Conservation (phyloP, 2,888 invertebrate species). For the Capitulum mitella region DNA sequence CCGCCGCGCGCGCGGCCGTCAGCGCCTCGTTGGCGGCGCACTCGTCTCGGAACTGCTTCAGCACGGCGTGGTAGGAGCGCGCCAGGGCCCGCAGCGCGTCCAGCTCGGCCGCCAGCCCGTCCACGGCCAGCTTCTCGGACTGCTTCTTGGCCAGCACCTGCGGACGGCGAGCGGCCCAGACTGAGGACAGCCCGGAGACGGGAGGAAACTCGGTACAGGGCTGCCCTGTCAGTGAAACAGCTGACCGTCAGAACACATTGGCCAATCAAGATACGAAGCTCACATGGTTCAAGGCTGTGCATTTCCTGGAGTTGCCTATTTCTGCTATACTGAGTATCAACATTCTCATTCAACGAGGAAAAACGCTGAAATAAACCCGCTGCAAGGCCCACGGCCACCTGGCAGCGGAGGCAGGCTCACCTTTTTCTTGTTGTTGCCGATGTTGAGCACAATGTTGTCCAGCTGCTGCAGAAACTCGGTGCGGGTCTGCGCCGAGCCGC, state of each 20-base stretch:
- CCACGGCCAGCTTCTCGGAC: conserved; percentile 3
- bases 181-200: not conserved
- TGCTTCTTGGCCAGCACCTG: conserved; percentile 17
- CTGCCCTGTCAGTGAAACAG: no score
- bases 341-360: no score
- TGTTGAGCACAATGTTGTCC: not conserved
- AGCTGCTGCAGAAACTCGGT: conserved; percentile 15
- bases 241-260: no score
- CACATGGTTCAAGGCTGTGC: no score
- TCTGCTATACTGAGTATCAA: no score
- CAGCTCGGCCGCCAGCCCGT: not conserved
- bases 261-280: no score
- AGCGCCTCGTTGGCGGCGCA: conserved; percentile 5
- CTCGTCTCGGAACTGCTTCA: conserved; percentile 5
- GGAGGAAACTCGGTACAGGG: not conserved
- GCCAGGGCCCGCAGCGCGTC: not conserved
- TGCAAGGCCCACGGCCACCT: no score
- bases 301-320: no score
- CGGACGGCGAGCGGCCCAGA: no score
- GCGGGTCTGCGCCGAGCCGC: not conserved
- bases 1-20: not conserved
- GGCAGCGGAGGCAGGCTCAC: not conserved
- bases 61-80: not conserved
- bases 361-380: not conserved
- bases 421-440: not conserved